A percentile compares a stretch with the other conserved stretches of the same genome.
phyloP scores from a whole-genome alignment of 2,113 vertebrate genomes.

The Coptodon bakossiorum region DNA sequence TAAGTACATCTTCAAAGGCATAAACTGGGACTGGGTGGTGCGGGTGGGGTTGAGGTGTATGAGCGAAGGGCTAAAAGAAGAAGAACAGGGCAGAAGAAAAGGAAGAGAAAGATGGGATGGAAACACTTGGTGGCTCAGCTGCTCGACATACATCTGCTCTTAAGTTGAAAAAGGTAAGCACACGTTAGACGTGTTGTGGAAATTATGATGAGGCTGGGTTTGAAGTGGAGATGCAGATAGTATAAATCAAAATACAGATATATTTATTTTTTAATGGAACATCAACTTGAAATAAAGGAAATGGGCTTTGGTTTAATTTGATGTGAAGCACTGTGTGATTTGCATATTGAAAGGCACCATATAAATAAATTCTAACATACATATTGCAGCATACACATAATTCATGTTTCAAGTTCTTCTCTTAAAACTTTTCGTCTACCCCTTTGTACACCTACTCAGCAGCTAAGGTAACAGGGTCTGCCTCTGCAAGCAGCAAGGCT shows the following conservation, averaged over 20 bases:
- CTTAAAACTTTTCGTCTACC: background rate
- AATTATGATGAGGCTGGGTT: background rate
- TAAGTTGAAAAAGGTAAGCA: background rate
- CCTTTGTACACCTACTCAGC: background rate
- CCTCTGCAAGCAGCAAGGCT: background rate
- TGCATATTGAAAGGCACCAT: background rate
- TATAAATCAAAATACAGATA: too few relatives aligned
- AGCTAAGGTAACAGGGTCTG: background rate
- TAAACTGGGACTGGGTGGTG: conserved; percentile 4
- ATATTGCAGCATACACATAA: background rate
- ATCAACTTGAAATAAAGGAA: background rate
- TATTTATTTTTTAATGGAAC: background rate
- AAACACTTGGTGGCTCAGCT: background rate
- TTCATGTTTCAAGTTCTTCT: background rate
- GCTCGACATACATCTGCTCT: background rate
- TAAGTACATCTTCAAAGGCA: conserved; percentile 64
- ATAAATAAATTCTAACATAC: too few relatives aligned
- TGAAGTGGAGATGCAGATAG: background rate
- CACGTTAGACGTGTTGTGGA: background rate
- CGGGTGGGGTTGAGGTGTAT: conserved; percentile 14
- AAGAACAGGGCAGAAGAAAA: background rate
- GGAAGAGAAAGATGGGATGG: background rate
- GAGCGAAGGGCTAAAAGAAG: background rate
- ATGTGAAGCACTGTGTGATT: background rate
- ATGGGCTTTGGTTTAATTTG: too few relatives aligned